These are phyloP conservation scores for Urosaurus nigricauda DNA, from an alignment of 2,797 vertebrate species.

Conservation along the genomic window DNA sequence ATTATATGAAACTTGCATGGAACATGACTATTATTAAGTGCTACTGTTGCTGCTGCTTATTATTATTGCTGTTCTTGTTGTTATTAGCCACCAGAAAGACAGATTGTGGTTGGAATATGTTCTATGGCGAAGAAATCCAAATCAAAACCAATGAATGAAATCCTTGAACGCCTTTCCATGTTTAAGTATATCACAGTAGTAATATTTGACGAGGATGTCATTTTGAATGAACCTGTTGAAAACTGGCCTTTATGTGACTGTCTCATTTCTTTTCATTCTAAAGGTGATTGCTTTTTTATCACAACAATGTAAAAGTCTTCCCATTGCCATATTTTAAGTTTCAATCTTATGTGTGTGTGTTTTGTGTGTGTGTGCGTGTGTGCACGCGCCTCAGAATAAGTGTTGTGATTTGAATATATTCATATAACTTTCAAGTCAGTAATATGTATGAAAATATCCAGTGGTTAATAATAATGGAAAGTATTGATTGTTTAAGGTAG, in stretches of 20 bases:
- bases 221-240: slow-evolving; percentile 88
- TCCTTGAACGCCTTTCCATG: slow-evolving; percentile 88
- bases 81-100: slow-evolving; percentile 88
- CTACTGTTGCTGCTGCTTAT: not conserved
- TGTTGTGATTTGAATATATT: not conserved
- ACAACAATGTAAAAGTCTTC: not conserved
- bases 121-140: slow-evolving; percentile 93
- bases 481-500: not conserved
- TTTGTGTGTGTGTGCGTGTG: no score
- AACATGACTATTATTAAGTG: not conserved
- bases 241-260: slow-evolving; percentile 92
- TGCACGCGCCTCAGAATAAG: not conserved
- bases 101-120: slow-evolving; percentile 91
- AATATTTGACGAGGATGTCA: slow-evolving; percentile 89
- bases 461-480: not conserved
- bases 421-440: not conserved
- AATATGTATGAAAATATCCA: not conserved
- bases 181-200: slow-evolving; percentile 92
- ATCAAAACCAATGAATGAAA: slow-evolving; percentile 93
- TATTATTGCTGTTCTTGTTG: not conserved
- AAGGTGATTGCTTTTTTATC: slow-evolving; percentile 79
- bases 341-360: not conserved
- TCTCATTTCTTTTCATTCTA: slow-evolving; percentile 93
- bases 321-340: not conserved
- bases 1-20: not conserved